phyloP scores from a whole-genome alignment of 37 sponge, comb jelly and placozoan species.

The Dysidea cf. avara region DNA sequence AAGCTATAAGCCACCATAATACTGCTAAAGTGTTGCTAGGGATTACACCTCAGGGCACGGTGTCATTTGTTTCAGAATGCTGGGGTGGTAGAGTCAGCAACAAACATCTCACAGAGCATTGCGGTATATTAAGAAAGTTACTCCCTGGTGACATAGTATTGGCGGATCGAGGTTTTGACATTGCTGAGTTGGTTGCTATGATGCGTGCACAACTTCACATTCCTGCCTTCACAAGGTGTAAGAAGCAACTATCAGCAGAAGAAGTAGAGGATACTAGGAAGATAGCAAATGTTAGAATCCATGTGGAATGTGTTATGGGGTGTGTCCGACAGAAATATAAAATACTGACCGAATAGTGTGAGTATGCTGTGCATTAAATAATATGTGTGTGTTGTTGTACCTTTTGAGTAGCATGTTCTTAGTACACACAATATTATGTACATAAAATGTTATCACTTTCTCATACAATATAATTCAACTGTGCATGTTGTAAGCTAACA shows the following conservation, averaged over 20 bases:
- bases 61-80: slow-evolving; percentile 52
- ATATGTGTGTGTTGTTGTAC: slow-evolving; percentile 58
- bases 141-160: slow-evolving; percentile 71
- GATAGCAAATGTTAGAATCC: slow-evolving; percentile 81
- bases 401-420: slow-evolving; percentile 42
- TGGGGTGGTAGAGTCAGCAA: slow-evolving; percentile 76
- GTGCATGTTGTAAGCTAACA: no score
- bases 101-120: slow-evolving; percentile 68
- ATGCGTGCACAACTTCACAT: slow-evolving; percentile 45
- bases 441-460: no score
- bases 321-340: slow-evolving; percentile 50
- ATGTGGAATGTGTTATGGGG: slow-evolving; percentile 80
- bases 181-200: slow-evolving; percentile 62
- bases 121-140: slow-evolving; percentile 50
- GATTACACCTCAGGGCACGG: slow-evolving; percentile 67
- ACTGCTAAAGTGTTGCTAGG: slow-evolving; percentile 66
- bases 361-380: slow-evolving; percentile 64
- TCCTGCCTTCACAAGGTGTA: slow-evolving; percentile 72
- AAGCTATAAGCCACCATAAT: slow-evolving; percentile 63
- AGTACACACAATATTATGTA: no score
- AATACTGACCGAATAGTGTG: slow-evolving; percentile 44
- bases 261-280: slow-evolving; percentile 60
- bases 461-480: no score
- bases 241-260: slow-evolving; percentile 45
- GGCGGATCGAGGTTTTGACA: slow-evolving; percentile 80